Evolutionary conservation across 2,888 invertebrate genomes (phyloP), one percentile per base, ranked within the genome.

Genomic region (Osedax fenrisi): DNA sequence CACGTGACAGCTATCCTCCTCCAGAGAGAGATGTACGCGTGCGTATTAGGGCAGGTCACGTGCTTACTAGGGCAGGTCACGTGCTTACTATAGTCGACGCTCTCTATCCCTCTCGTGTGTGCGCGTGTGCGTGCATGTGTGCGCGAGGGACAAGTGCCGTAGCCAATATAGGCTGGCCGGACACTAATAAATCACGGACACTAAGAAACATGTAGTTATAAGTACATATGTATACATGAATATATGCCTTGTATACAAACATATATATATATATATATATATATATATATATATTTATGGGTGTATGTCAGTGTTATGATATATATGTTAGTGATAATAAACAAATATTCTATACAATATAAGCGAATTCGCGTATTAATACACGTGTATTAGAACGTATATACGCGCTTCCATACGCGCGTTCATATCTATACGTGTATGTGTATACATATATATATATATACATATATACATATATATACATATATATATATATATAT

Each of bases 251-350:
- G 21, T 72, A 26, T 75, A 75, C 67, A 64, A 41, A 74, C 41
- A 26, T 74, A 68, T 75, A 59, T 68, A 61, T 75, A 75, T 66
- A 26, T 59, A 68, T 67, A 26, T 66, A 27, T 1, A 73, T 75
- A 74, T 69, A 61, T 76, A 71, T 75, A 70, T 75, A 72, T 75
- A 24, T 73, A 70, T 75, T 24, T 76, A 27, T 76, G 27, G 61
- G 64, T 75, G 72, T 71, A 25, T 75, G 64, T 74, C 26, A 26
- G 23, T 74, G 26, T 74, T 23, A 69, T 23, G 68, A 21, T 72
- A 27, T 72, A 21, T 72, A 73, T 72, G 23, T 66, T n/a, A 26
- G 22, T 13, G 3, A n/a, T 59, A 59, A 24, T 21, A 68, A 10
- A 10, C n/a, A 68, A 10, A 10, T 5, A 24, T 68, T 24, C 3